A percentile compares a stretch with the other conserved stretches of the same genome.
Evolutionary conservation across 2,113 vertebrate genomes (phyloP).

Genomic region (Rhinolophus ferrumequinum): DNA sequence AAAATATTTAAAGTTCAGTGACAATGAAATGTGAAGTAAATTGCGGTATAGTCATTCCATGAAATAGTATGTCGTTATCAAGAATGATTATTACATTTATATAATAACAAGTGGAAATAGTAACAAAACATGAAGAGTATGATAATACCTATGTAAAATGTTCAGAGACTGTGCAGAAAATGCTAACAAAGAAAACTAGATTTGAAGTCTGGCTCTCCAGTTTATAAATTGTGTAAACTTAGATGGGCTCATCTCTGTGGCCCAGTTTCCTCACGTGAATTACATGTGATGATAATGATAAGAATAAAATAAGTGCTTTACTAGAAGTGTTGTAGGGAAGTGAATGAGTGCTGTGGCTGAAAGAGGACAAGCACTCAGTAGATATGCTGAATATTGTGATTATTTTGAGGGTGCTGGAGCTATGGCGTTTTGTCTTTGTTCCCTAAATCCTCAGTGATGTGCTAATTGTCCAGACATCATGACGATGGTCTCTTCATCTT

Average conservation of each 20-base stretch:
- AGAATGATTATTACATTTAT: constrained; percentile 29
- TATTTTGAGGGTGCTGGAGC: neutral
- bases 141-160: neutral
- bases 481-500: neutral
- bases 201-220: neutral
- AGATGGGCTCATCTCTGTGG: neutral
- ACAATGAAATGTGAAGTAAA: neutral
- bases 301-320: neutral
- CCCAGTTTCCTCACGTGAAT: neutral
- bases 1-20: neutral
- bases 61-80: neutral
- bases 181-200: neutral
- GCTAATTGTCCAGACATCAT: rapidly evolving
- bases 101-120: neutral
- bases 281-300: neutral
- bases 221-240: neutral
- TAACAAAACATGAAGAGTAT: neutral
- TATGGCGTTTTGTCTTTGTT: neutral
- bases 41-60: neutral
- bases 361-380: neutral
- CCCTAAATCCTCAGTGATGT: neutral
- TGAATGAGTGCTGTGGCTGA: neutral
- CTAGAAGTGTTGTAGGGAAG: neutral
- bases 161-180: neutral
- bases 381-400: neutral